phyloP scores from a whole-genome alignment of 2,888 invertebrate genomes.

The Mycalesis mineus region DNA sequence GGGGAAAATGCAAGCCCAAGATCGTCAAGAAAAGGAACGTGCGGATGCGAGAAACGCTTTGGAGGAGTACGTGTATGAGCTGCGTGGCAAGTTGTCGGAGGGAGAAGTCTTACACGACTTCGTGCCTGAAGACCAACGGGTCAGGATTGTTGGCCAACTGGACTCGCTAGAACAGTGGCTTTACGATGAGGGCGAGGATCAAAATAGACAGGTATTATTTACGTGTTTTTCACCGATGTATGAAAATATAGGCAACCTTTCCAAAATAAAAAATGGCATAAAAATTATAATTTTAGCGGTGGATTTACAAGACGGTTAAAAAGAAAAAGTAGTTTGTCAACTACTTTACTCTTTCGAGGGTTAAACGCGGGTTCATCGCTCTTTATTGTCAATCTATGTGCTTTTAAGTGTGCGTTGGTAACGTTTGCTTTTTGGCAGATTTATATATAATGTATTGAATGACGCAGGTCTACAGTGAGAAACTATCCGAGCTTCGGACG shows the following conservation, averaged over 20 bases:
- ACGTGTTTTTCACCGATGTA: too few species aligned
- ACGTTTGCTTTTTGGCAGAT: too few species aligned
- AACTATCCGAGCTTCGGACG: conserved; percentile 80
- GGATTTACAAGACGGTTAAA: too few species aligned
- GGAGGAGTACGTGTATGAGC: conserved; percentile 98
- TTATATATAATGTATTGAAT: not conserved
- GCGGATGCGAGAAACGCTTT: conserved; percentile 97
- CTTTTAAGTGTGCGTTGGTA: too few species aligned
- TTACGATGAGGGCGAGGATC: conserved; percentile 97
- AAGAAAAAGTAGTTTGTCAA: too few species aligned
- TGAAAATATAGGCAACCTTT: too few species aligned
- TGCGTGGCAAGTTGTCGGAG: conserved; percentile 90
- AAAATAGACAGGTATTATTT: conserved; percentile 76
- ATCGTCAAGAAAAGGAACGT: conserved; percentile 95
- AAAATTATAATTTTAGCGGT: too few species aligned
- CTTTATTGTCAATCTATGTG: too few species aligned
- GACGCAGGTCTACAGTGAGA: conserved; percentile 81
- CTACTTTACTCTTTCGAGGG: too few species aligned
- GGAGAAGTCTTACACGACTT: conserved; percentile 87
- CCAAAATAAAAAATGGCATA: too few species aligned
- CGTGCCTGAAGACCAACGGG: conserved; percentile 84
- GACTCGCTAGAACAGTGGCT: conserved; percentile 97
- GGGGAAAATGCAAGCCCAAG: conserved; percentile 89
- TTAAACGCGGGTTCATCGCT: too few species aligned
- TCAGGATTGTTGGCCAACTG: conserved; percentile 80